Base-by-base conservation (phyloP, 1,140 invertebrate species). In the Listronotus oregonensis region DNA sequence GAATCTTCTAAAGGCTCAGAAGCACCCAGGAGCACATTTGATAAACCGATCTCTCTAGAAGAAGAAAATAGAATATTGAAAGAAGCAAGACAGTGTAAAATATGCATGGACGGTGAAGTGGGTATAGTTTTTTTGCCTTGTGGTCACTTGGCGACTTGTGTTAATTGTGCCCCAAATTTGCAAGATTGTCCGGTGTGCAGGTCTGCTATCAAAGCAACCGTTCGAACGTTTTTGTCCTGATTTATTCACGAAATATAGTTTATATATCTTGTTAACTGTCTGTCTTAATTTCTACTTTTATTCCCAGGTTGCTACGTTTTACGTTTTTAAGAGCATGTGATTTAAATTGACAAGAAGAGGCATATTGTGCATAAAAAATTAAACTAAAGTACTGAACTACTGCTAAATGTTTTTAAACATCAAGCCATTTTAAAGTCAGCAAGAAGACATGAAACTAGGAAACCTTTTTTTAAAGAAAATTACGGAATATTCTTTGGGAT, bases 41-140 rank as follows among this genome's bases (percentile, higher is more conserved):
- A 55, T 6, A 70, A 71, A 37, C 54, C 57, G 8, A 18, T 85
- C 15, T 82, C 84, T 1, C 76, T 93, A 46, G 87, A 90, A 78
- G 90, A 93, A 76, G 92, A 95, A 79, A 91, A 92, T 75, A 82
- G 90, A 63, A 83, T 87, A 72, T 79, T 96, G 27, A 91, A 88
- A 73, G 93, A 96, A 79, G 90, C 90, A n/a, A 86, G 90, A 51
- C 80, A 90, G 34, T 97, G 95, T 78, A 96, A 96, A 84, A 91
- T 97, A 68, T 97, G 94, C 75, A 90, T 96, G 87, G 93, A 96
- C 79, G 84, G 85, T 66, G 93, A 95, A 81, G 88, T 95, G 55
- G 88, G 87, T 49, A 87, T 95, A 55, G 93, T 94, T 37, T 94
- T 96, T 81, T 80, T 96, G 70, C 94, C 94, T 14, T 97, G 95